Percentiles rank a stretch among this genome's conserved stretches.
phyloP scores from a whole-genome alignment of 2,797 vertebrate species.

The Xenentodon cancila region DNA sequence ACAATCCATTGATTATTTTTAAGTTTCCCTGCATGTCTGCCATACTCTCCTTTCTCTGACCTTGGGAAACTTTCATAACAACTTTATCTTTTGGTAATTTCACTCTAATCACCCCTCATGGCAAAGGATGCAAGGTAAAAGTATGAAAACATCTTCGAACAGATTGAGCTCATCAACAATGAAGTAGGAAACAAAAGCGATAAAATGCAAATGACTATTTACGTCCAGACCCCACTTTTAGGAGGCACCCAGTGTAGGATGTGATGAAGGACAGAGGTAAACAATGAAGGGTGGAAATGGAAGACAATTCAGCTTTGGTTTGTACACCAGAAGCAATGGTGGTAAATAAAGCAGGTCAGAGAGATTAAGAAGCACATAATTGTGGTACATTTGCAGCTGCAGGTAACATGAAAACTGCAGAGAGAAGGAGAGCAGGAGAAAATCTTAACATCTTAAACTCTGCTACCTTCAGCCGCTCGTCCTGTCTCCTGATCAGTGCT shows the following conservation, averaged over 20 bases:
- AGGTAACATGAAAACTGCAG: constrained; percentile 40
- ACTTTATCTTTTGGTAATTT: constrained; percentile 54
- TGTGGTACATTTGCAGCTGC: constrained; percentile 52
- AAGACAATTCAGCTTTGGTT: constrained; percentile 68
- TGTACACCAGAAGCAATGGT: constrained; percentile 67
- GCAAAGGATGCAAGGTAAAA: constrained; percentile 12
- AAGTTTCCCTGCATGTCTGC: constrained; percentile 10
- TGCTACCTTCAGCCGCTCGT: too few species aligned
- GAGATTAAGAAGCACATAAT: constrained; percentile 62
- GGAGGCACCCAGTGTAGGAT: constrained; percentile 30
- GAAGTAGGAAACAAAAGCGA: constrained; percentile 23
- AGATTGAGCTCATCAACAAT: constrained; percentile 25
- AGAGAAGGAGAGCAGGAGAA: constrained; percentile 30
- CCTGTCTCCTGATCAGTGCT: too few species aligned
- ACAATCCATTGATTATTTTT: constrained; percentile 13
- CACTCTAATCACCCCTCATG: constrained; percentile 51
- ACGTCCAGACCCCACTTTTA: constrained; percentile 48
- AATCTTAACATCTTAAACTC: too few species aligned
- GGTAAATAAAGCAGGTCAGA: constrained; percentile 62
- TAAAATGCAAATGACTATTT: constrained; percentile 41
- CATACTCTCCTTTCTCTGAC: constrained; percentile 27
- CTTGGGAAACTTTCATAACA: constrained; percentile 53
- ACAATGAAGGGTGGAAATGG: constrained; percentile 24
- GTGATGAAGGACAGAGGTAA: constrained; percentile 23
- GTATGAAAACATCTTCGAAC: constrained; percentile 46